Conservation (phyloP, 2,113 vertebrate genomes). For the Columba janthina region DNA sequence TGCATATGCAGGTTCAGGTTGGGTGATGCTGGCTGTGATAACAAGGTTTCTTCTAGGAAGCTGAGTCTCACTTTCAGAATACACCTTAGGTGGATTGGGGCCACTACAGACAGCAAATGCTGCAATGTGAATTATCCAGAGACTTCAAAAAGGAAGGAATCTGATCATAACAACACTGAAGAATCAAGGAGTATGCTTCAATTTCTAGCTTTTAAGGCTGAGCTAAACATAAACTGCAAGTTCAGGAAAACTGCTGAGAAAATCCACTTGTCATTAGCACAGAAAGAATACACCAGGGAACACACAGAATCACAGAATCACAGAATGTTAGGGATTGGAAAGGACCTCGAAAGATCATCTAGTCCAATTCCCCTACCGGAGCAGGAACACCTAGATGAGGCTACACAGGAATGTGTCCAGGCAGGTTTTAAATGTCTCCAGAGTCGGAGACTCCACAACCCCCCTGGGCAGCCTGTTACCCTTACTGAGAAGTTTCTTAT, state of each 20-base stretch:
- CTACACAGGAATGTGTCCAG: no score
- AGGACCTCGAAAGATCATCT: no score
- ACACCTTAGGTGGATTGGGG: background rate
- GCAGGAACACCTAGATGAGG: no score
- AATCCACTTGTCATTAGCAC: background rate
- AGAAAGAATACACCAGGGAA: background rate
- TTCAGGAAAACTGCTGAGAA: background rate
- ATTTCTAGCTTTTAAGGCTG: background rate
- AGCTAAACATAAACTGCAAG: background rate
- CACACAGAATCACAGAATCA: no score
- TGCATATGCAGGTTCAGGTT: background rate
- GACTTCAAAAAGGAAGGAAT: background rate
- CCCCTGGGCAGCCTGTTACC: no score
- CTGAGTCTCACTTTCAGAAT: background rate
- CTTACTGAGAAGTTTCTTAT: no score
- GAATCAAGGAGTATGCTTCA: background rate
- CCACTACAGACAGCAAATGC: background rate
- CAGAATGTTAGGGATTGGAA: no score
- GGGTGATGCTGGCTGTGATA: background rate
- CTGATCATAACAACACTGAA: background rate
- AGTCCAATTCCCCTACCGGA: no score
- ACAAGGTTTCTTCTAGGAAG: background rate
- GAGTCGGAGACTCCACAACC: no score
- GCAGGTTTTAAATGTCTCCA: no score
- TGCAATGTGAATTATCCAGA: background rate